Evolutionary conservation across 2,113 vertebrate genomes (phyloP).

Genomic region (Thermophis baileyi): DNA sequence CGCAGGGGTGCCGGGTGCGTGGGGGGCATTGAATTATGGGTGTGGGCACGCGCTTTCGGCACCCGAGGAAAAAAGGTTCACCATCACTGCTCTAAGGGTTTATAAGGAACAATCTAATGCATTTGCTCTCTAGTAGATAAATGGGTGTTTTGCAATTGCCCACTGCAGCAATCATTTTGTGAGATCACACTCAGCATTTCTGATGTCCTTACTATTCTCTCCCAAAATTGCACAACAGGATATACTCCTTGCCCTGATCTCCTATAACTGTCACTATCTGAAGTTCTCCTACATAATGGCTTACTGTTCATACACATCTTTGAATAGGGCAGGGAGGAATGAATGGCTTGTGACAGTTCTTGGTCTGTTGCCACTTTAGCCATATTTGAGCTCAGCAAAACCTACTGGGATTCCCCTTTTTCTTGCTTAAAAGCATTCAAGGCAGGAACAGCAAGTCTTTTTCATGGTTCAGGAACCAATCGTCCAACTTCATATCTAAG

Average conservation of each 20-base stretch:
- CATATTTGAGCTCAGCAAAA: neutral
- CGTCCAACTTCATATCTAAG: neutral
- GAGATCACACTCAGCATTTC: neutral
- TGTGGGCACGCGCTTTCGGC: too few species aligned
- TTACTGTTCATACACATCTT: neutral
- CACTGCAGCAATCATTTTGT: neutral
- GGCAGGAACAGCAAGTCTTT: neutral
- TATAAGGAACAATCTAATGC: neutral
- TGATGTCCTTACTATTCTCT: too few species aligned
- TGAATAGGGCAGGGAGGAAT: neutral
- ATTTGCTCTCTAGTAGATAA: neutral
- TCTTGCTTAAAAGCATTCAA: neutral
- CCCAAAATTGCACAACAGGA: neutral
- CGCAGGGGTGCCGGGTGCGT: too few species aligned
- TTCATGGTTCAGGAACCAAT: constrained; percentile 11
- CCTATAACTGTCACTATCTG: neutral
- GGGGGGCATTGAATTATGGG: too few species aligned
- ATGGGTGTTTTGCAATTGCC: neutral
- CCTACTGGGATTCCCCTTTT: neutral
- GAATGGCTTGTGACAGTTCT: neutral
- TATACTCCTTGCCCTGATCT: neutral
- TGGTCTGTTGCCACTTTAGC: neutral
- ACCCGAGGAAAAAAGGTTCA: too few species aligned
- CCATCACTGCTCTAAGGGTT: too few species aligned
- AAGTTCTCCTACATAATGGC: neutral